A percentile compares a stretch with the other conserved stretches of the same genome.
Evolutionary conservation across 2,113 vertebrate species (phyloP).

Genomic region (Acrocephalus arundinaceus): DNA sequence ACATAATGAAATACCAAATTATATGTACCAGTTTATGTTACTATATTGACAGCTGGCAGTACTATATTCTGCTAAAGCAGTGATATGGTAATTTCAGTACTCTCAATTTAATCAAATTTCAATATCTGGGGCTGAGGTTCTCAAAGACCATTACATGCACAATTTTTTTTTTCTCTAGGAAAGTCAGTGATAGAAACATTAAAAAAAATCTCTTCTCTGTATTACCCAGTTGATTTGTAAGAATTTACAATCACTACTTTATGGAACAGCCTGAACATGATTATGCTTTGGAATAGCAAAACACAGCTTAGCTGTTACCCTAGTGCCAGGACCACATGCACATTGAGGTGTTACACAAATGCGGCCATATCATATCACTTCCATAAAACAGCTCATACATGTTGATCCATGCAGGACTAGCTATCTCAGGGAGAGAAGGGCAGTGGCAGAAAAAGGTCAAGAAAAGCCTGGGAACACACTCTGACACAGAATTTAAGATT

Average conservation of each 20-base stretch:
- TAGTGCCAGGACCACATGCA: background rate
- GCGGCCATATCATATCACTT: background rate
- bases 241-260: background rate
- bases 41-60: background rate
- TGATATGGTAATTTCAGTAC: background rate
- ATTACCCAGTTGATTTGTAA: background rate
- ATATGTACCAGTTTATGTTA: background rate
- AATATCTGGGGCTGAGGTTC: background rate
- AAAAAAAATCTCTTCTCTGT: background rate
- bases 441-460: background rate
- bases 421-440: background rate
- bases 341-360: background rate
- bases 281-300: background rate
- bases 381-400: background rate
- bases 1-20: background rate
- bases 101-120: background rate
- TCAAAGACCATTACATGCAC: background rate
- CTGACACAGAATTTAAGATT: background rate
- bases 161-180: background rate
- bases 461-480: background rate
- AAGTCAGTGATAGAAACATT: background rate
- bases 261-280: background rate
- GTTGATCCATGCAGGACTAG: background rate
- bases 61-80: background rate
- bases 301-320: background rate